Conservation (phyloP, 2,888 invertebrate genomes). For the Andrena dorsata region DNA sequence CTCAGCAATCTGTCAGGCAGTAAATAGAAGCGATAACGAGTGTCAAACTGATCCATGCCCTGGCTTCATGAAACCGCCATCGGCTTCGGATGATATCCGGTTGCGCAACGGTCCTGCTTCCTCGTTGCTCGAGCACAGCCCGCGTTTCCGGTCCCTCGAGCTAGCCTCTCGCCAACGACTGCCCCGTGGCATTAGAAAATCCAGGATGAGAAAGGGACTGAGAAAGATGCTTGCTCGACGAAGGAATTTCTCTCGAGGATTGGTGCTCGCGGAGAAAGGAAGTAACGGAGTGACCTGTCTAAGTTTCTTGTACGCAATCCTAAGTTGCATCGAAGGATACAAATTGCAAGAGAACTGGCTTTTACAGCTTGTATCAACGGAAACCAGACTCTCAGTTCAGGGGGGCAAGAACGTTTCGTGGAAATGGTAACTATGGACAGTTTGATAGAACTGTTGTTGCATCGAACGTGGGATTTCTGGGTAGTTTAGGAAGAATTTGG, state of each 20-base stretch:
- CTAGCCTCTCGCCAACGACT: slow-evolving; percentile 26
- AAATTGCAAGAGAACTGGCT: too few relatives aligned
- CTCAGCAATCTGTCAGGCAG: not conserved
- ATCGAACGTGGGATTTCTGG: too few relatives aligned
- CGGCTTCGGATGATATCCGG: slow-evolving; percentile 26
- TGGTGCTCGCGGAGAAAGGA: slow-evolving; percentile 10
- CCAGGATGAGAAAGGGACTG: slow-evolving; percentile 27
- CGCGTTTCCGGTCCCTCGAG: slow-evolving; percentile 49
- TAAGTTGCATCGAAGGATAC: too few relatives aligned
- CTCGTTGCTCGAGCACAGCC: slow-evolving; percentile 37
- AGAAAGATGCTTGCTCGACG: slow-evolving; percentile 25
- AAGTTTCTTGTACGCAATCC: too few relatives aligned
- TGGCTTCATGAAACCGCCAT: slow-evolving; percentile 3
- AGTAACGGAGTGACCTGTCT: too few relatives aligned
- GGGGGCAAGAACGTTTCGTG: too few relatives aligned
- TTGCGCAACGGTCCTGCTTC: slow-evolving; percentile 51
- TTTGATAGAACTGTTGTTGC: too few relatives aligned
- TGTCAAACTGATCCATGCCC: slow-evolving; percentile 10
- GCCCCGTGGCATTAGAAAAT: slow-evolving; percentile 33
- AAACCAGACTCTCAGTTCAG: too few relatives aligned
- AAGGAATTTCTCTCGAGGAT: slow-evolving; percentile 53
- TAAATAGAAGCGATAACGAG: not conserved
- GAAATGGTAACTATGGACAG: too few relatives aligned
- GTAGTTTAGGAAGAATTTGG: not conserved
- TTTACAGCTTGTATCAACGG: too few relatives aligned